Percentiles rank a stretch among this genome's conserved stretches.
These are phyloP conservation scores for Kuschelorhynchus macadamiae DNA, from an alignment of 2,888 invertebrate genomes.

Conservation along the genomic window DNA sequence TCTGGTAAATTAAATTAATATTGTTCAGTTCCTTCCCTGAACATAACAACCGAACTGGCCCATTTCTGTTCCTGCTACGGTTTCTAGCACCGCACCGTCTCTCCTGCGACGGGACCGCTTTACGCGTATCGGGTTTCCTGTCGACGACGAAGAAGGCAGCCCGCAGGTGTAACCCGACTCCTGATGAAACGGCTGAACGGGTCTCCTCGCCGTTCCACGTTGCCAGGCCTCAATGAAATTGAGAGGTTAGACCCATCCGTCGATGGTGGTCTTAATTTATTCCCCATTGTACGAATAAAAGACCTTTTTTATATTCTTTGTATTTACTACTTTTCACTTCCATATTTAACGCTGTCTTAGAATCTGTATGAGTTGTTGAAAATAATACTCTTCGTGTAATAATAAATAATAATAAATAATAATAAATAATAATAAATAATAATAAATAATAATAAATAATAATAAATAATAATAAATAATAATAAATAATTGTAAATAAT, in stretches of 20 bases:
- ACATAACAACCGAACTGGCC: not conserved
- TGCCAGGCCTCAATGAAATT: slow-evolving; percentile 35
- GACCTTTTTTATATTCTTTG: too few species aligned
- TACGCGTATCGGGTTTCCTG: slow-evolving; percentile 63
- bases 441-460: too few species aligned
- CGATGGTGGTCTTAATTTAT: slow-evolving; percentile 32
- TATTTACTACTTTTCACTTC: too few species aligned
- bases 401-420: too few species aligned
- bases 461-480: too few species aligned
- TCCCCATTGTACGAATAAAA: not conserved
- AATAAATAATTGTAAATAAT: too few species aligned
- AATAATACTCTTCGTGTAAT: too few species aligned
- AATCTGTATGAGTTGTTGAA: too few species aligned
- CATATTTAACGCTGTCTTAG: too few species aligned
- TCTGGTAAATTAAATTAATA: too few species aligned
- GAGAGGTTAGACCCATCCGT: slow-evolving; percentile 35
- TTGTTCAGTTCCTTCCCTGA: too few species aligned
- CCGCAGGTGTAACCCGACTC: slow-evolving; percentile 65
- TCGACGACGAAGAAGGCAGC: slow-evolving; percentile 58
- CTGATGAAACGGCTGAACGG: slow-evolving; percentile 41
- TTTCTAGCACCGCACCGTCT: slow-evolving; percentile 19
- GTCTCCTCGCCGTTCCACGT: slow-evolving; percentile 24
- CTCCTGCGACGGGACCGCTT: slow-evolving; percentile 30
- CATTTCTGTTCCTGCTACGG: slow-evolving; percentile 16
- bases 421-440: too few species aligned